A percentile compares a stretch with the other conserved stretches of the same genome.
Conservation (phyloP, 2,797 vertebrate genomes). For the Todus mexicanus region DNA sequence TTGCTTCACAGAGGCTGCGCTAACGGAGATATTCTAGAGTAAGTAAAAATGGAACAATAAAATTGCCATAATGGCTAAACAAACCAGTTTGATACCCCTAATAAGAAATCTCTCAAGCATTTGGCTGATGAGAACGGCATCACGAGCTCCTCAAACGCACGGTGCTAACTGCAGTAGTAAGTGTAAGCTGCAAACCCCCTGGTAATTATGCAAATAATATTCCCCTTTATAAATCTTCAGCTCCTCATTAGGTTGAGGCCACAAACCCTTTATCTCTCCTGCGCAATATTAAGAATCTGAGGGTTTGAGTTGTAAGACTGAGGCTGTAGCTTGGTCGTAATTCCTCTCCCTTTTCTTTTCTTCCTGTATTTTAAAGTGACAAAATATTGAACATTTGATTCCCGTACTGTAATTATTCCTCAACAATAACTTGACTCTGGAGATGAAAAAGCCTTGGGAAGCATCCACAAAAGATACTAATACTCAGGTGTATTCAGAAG, state of each 20-base stretch:
- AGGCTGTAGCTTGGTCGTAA: neutral
- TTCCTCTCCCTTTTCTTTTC: neutral
- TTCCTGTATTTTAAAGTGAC: neutral
- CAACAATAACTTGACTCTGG: neutral
- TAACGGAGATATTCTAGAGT: neutral
- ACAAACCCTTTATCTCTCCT: neutral
- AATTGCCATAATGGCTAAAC: neutral
- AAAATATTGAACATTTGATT: neutral
- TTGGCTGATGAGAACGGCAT: neutral
- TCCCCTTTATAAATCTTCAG: neutral
- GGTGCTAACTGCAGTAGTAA: neutral
- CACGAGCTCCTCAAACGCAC: neutral
- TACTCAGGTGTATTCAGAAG: neutral
- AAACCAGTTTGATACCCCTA: neutral
- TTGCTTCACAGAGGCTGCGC: neutral
- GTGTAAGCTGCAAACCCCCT: neutral
- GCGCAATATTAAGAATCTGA: neutral
- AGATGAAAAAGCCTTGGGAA: neutral
- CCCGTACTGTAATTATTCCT: neutral
- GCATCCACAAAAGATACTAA: neutral
- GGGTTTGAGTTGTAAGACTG: neutral
- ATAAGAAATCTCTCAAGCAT: neutral
- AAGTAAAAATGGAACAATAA: conserved; percentile 13
- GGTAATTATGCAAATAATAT: neutral
- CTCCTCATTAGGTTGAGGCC: neutral